Evolutionary conservation across 2,888 invertebrate genomes (phyloP), one percentile per base, ranked within the genome.

Genomic region (Drosophila recens): DNA sequence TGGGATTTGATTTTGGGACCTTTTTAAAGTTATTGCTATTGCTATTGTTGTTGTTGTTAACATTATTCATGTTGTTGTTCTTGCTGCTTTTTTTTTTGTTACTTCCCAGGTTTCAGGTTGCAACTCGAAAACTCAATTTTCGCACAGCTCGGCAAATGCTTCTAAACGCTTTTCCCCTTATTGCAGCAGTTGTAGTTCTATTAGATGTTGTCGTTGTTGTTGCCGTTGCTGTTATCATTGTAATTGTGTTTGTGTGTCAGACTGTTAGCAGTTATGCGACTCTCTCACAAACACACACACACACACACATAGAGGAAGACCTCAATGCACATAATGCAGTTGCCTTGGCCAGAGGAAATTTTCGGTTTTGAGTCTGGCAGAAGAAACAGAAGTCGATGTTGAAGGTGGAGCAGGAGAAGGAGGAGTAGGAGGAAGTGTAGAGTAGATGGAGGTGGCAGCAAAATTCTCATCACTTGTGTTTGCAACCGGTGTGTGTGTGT

Each of bases 231-330:
- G 74, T 84, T 75, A 74, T 73, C 71, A 63, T 59, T 84, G 89
- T 90, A 86, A 90, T 80, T 88, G 90, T 90, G 85, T 86, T 90
- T 86, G 89, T 86, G 77, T 86, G 85, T 86, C 90, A 86, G 74
- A 77, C 83, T 77, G 87, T 70, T 79, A 72, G 72, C 87, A 86
- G 87, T 82, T 88, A 72, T 79, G 78, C 64, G 75, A 79, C 65
- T 65, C 76, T 49, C 33, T 59, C 64, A 64, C 43, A 61, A 58
- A 51, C 33, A 63, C 64, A 64, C 43, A 61, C 62, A 64, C 43
- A 61, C 62, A 52, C 30, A 68, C 33, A 65, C 27, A 34, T 27
- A 64, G 38, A 38, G 46, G 9, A 27, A 27, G 42, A 68, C 33
- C 43, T 40, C n/a, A 70, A 56, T 75, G 64, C 58, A 74, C 67